Conservation (phyloP, 2,113 vertebrate genomes). For the Sorex fumeus region DNA sequence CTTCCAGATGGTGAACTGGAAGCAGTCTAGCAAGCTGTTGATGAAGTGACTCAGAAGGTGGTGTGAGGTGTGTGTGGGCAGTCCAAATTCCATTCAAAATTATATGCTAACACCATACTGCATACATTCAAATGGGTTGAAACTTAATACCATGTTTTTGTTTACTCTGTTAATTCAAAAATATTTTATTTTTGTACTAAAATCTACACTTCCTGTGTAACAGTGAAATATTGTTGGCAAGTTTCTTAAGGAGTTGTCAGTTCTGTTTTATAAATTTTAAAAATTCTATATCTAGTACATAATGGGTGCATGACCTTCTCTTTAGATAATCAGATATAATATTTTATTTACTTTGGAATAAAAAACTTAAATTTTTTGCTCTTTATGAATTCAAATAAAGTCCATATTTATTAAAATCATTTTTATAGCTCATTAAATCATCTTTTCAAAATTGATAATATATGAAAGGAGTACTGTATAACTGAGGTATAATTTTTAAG, state of each 20-base stretch:
- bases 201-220: not conserved
- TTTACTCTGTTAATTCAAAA: constrained; percentile 15
- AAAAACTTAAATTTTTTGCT: not conserved
- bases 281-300: not conserved
- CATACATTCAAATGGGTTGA: constrained; percentile 46
- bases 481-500: not conserved
- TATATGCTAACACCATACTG: constrained; percentile 59
- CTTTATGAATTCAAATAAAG: not conserved
- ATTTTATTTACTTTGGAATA: not conserved
- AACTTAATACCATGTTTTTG: constrained; percentile 42
- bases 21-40: constrained; percentile 78
- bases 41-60: constrained; percentile 71
- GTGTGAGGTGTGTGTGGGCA: constrained; percentile 50
- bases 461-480: not conserved
- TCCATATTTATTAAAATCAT: not conserved
- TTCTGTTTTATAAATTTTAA: constrained; percentile 46
- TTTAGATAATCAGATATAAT: not conserved
- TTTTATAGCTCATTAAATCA: not conserved
- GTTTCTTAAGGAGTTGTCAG: constrained; percentile 3
- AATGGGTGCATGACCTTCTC: not conserved
- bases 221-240: not conserved
- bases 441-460: not conserved
- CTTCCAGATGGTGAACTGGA: constrained; percentile 84
- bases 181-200: constrained; percentile 34
- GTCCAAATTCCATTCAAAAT: constrained; percentile 64